Evolutionary conservation across 1,140 invertebrate genomes (phyloP), one percentile per base, ranked within the genome.

Genomic region (Pseudachorutes palmiensis): DNA sequence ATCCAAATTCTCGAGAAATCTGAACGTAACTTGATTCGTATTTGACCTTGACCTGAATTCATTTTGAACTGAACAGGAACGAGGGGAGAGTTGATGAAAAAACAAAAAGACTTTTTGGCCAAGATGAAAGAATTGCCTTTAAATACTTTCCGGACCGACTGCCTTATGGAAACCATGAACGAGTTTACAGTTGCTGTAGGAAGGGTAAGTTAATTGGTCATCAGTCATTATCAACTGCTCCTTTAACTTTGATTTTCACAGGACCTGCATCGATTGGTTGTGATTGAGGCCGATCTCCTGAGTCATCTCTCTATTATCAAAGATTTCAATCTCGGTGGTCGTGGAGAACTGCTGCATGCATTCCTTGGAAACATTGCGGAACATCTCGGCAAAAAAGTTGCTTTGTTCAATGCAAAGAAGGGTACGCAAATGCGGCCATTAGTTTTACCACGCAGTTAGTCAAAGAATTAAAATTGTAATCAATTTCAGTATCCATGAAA

Each of bases 231-330:
- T 29, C 28, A 2, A 55, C 48, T 12, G 32, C 3, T 26, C 48
- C 19, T 62, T 66, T 2, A 2, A 62, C 65, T 63, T 2, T 66
- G 48, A 14, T 66, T 49, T 63, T 30, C 64, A 2, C 19, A 73
- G 72, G 68, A 68, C 63, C 29, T 73, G 9, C 72, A 73, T 66
- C 67, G 70, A 36, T 41, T 73, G 24, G 67, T 73, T 1, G 67
- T 71, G 9, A 63, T 48, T 31, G 72, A 73, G 49, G 64, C 72
- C 0, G 66, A 71, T 61, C 51, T 73, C 12, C 55, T 41, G 0
- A 71, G 68, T 33, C 72, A 73, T 61, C 36, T 73, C 29, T 62
- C 62, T n/a, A 71, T 73, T n/a, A 36, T 73, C 1, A 73, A 73
- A 66, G 72, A 73, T 29, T 73, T 73, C 55, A 70, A 71, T 55